A percentile compares a stretch with the other conserved stretches of the same genome.
phyloP scores from a whole-genome alignment of 1,140 invertebrate genomes.

The Phocides pigmalion region DNA sequence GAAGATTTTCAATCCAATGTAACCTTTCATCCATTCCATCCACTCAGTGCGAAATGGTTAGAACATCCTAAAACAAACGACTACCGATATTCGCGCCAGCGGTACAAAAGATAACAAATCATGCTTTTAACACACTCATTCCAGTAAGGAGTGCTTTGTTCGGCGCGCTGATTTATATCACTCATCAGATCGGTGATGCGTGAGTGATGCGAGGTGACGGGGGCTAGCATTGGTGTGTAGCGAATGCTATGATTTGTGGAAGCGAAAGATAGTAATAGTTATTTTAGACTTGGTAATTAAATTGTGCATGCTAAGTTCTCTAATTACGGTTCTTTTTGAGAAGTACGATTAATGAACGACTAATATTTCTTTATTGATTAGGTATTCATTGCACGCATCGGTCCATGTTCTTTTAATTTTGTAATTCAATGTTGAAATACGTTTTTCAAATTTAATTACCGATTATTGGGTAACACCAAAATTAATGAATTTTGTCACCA shows the following conservation, averaged over 20 bases:
- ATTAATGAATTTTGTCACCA: no score
- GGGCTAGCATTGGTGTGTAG: neutral
- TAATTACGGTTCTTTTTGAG: no score
- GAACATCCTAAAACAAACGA: conserved; percentile 49
- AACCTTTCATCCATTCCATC: neutral
- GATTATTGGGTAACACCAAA: no score
- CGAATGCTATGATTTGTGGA: neutral
- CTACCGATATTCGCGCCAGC: conserved; percentile 38
- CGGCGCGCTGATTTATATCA: conserved; percentile 53
- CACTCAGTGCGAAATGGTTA: conserved; percentile 35
- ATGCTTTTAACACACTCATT: conserved; percentile 67
- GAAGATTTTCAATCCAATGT: neutral
- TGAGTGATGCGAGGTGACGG: conserved; percentile 45
- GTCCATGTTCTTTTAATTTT: no score
- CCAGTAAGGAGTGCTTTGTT: conserved; percentile 42
- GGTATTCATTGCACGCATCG: no score
- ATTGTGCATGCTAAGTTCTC: no score
- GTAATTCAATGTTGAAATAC: no score
- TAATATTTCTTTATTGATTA: no score
- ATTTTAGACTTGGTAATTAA: no score
- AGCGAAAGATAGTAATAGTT: no score
- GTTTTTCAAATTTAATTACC: no score
- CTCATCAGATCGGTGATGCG: conserved; percentile 57
- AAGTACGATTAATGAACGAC: no score
- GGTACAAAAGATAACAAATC: conserved; percentile 71